Conservation (phyloP, 2,888 invertebrate genomes). For the Rugalucina vietnamica region DNA sequence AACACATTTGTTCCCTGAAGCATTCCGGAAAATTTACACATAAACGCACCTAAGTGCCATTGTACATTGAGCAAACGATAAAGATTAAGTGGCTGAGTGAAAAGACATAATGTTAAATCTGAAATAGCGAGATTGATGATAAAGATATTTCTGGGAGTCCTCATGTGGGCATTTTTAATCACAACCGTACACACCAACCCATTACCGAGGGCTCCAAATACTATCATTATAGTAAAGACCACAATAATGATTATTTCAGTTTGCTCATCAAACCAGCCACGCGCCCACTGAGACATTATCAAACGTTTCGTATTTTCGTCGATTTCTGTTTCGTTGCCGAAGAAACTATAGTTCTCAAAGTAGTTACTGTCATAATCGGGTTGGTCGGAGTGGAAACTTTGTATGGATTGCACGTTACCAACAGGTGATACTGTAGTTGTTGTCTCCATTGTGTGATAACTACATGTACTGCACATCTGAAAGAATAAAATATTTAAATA, state of each 20-base stretch:
- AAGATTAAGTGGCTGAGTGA: conserved; percentile 95
- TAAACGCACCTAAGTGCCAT: conserved; percentile 93
- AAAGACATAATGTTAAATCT: conserved; percentile 93
- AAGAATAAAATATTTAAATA: too few species aligned
- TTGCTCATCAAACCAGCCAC: conserved; percentile 61
- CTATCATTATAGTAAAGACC: conserved; percentile 86
- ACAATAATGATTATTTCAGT: conserved; percentile 76
- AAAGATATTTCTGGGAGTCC: conserved; percentile 95
- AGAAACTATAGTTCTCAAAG: neutral
- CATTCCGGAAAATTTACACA: conserved; percentile 93
- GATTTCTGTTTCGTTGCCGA: neutral
- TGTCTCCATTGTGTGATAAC: neutral
- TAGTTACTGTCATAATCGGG: neutral
- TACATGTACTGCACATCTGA: neutral
- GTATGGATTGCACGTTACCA: too few species aligned
- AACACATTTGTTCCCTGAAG: conserved; percentile 96
- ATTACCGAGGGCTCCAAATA: conserved; percentile 93
- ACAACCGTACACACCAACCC: conserved; percentile 92
- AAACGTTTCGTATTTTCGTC: neutral
- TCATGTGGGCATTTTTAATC: conserved; percentile 93
- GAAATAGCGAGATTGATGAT: conserved; percentile 93
- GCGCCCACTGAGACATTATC: neutral
- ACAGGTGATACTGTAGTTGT: too few species aligned
- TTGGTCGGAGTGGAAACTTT: neutral
- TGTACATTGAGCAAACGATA: conserved; percentile 92